These are phyloP conservation scores for Lamprologus sp. DNA, from an alignment of 2,113 vertebrate genomes.

Conservation along the genomic window DNA sequence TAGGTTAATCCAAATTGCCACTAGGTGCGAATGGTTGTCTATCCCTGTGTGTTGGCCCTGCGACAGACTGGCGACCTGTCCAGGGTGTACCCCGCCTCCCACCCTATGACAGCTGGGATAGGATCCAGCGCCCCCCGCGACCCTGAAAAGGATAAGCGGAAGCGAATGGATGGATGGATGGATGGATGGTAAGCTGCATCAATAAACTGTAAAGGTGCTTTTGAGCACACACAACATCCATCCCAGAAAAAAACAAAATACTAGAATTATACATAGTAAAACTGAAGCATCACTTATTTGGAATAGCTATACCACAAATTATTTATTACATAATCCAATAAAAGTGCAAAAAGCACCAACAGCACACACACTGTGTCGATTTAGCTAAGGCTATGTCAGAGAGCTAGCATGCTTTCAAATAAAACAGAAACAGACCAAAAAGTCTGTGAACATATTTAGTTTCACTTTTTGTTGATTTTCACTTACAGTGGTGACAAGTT, in stretches of 20 bases:
- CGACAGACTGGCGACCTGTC: too few species aligned
- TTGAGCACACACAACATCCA: neutral
- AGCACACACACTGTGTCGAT: neutral
- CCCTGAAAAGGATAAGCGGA: rapidly evolving
- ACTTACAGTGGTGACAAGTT: neutral
- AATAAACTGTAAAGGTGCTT: neutral
- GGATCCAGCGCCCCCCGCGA: rapidly evolving
- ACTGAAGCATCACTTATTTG: neutral
- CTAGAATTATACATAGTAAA: neutral
- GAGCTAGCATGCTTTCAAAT: neutral
- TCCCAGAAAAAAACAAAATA: neutral
- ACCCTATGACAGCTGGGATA: too few species aligned
- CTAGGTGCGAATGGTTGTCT: too few species aligned
- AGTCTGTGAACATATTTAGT: neutral
- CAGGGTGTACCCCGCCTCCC: too few species aligned
- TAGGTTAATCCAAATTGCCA: too few species aligned
- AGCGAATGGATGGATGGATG: too few species aligned
- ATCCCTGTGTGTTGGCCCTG: too few species aligned
- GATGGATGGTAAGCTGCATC: neutral
- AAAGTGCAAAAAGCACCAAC: neutral
- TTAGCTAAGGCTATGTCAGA: neutral
- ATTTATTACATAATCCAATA: neutral
- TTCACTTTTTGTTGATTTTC: neutral
- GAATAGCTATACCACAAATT: neutral
- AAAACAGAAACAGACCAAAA: neutral